Evolutionary conservation across 2,797 vertebrate species (phyloP).

Genomic region (Scyliorhinus canicula): DNA sequence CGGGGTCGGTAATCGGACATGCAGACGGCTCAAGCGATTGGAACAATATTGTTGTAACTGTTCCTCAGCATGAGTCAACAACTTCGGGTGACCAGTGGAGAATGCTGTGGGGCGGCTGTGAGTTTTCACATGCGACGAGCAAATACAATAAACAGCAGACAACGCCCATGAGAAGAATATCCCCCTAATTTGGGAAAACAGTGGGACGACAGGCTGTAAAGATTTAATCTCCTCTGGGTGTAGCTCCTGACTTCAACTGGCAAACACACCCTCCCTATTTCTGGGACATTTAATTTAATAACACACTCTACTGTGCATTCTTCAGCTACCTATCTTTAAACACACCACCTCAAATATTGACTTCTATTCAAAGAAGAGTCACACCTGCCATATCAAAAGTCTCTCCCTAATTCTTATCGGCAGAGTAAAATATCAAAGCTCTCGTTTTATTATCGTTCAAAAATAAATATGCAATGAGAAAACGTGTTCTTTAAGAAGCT

Average conservation of each 20-base stretch:
- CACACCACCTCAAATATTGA: constrained; percentile 38
- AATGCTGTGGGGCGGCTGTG: neutral
- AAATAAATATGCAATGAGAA: constrained; percentile 43
- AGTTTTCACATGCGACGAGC: neutral
- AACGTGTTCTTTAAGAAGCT: constrained; percentile 45
- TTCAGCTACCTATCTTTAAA: constrained; percentile 40
- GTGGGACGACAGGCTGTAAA: constrained; percentile 47
- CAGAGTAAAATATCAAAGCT: constrained; percentile 22
- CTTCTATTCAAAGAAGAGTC: constrained; percentile 40
- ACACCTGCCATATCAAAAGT: constrained; percentile 41
- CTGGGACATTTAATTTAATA: constrained; percentile 34
- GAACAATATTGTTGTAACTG: neutral
- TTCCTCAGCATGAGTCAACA: neutral
- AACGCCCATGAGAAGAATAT: neutral
- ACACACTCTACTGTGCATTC: constrained; percentile 6
- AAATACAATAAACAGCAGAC: neutral
- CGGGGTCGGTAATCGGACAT: neutral
- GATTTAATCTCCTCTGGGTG: constrained; percentile 35
- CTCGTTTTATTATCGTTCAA: constrained; percentile 27
- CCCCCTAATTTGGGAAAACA: constrained; percentile 43
- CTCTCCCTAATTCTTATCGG: constrained; percentile 40
- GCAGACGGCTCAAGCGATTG: neutral
- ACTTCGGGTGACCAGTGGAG: neutral
- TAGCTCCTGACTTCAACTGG: neutral
- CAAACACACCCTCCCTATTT: neutral